These are phyloP conservation scores for Microplitis deprimator DNA, from an alignment of 2,888 invertebrate species.

Conservation along the genomic window DNA sequence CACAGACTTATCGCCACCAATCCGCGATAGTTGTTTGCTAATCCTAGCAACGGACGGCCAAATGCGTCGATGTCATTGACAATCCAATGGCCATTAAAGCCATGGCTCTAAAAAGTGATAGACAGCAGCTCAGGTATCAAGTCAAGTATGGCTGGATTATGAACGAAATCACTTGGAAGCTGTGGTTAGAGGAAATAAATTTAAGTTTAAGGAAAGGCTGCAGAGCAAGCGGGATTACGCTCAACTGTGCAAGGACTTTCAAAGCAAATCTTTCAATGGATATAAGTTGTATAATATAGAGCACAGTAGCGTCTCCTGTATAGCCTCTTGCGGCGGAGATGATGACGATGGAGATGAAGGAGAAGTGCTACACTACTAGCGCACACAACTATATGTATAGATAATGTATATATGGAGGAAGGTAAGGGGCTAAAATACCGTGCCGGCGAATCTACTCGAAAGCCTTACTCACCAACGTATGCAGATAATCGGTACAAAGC, in stretches of 20 bases:
- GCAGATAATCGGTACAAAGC: conserved; percentile 68
- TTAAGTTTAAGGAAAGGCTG: conserved; percentile 41
- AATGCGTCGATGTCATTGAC: too few relatives aligned
- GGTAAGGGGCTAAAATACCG: conserved; percentile 39
- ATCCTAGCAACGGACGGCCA: too few relatives aligned
- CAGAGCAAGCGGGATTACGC: conserved; percentile 55
- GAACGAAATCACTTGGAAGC: conserved; percentile 24
- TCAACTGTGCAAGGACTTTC: conserved; percentile 61
- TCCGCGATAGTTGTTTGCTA: too few relatives aligned
- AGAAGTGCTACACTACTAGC: neutral
- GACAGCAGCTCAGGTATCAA: too few relatives aligned
- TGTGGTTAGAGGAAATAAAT: neutral
- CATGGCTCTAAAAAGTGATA: too few relatives aligned
- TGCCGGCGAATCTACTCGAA: conserved; percentile 49
- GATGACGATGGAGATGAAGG: conserved; percentile 22
- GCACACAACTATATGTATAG: conserved; percentile 11
- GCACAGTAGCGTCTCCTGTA: neutral
- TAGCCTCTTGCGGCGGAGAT: conserved; percentile 2
- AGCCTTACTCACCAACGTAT: conserved; percentile 61
- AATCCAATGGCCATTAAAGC: too few relatives aligned
- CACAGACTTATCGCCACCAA: neutral
- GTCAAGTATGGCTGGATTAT: neutral
- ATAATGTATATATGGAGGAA: neutral
- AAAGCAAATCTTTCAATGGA: conserved; percentile 56
- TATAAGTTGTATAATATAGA: conserved; percentile 44